Evolutionary conservation across 2,888 invertebrate genomes (phyloP).

Genomic region (Chymomyza caudatula): DNA sequence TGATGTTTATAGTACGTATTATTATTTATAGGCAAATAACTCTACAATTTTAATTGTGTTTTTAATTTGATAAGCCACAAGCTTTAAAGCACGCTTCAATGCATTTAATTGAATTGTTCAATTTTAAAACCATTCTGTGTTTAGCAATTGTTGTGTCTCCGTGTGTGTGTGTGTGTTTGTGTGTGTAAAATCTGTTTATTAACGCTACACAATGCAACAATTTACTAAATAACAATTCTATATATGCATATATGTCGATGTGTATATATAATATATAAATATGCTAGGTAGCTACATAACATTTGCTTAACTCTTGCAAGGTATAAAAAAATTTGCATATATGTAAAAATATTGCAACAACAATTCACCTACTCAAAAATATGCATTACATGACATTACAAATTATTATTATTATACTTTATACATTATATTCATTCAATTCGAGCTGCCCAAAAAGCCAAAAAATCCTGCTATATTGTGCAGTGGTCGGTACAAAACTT

Average conservation of each 20-base stretch:
- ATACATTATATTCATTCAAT: neutral
- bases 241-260: conserved; percentile 18
- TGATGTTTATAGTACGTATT: conserved; percentile 2
- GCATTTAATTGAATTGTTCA: conserved; percentile 40
- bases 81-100: conserved; percentile 68
- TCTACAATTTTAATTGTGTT: conserved; percentile 9
- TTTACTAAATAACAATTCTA: conserved; percentile 53
- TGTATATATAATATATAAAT: conserved; percentile 6
- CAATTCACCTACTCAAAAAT: conserved; percentile 57
- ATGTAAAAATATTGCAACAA: conserved; percentile 58
- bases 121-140: conserved; percentile 20
- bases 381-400: conserved; percentile 31
- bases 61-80: conserved; percentile 56
- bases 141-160: conserved; percentile 14
- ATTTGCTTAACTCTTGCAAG: conserved; percentile 12
- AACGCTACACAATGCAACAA: conserved; percentile 61
- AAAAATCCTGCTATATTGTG: neutral
- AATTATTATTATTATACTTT: neutral
- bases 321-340: conserved; percentile 2
- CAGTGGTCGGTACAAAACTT: conserved; percentile 56
- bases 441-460: neutral
- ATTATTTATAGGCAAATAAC: neutral
- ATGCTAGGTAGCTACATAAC: neutral
- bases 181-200: conserved; percentile 36
- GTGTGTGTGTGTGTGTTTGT: conserved; percentile 21